Evolutionary conservation across 1,140 invertebrate genomes (phyloP).

Genomic region (Achatina immaculata): DNA sequence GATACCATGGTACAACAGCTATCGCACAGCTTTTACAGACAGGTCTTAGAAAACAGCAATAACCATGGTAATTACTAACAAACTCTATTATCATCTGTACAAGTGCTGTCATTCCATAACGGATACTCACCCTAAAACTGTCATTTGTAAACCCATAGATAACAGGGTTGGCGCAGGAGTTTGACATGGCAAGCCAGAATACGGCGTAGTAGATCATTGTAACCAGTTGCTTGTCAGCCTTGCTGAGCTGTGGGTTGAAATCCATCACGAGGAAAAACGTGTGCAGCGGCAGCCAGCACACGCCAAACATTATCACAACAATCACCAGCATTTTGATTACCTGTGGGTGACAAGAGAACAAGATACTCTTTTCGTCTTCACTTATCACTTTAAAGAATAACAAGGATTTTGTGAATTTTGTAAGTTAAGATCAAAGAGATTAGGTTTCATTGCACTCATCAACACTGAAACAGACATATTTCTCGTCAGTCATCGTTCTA

Average conservation of each 20-base stretch:
- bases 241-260: constrained; percentile 47
- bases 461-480: too few species aligned
- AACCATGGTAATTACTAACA: too few species aligned
- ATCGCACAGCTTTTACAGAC: too few species aligned
- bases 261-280: constrained; percentile 66
- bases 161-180: constrained; percentile 89
- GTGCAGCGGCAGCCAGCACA: constrained; percentile 74
- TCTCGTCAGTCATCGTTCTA: too few species aligned
- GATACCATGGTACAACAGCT: too few species aligned
- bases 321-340: constrained; percentile 75
- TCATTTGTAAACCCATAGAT: constrained; percentile 90
- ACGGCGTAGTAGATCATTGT: constrained; percentile 59
- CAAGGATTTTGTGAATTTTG: too few species aligned
- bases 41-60: too few species aligned
- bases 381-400: too few species aligned
- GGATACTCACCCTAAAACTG: constrained; percentile 82
- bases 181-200: constrained; percentile 77
- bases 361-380: not conserved
- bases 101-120: too few species aligned
- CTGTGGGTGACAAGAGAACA: constrained; percentile 54
- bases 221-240: constrained; percentile 40
- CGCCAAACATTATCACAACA: constrained; percentile 73
- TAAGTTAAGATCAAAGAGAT: too few species aligned
- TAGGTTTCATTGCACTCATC: too few species aligned
- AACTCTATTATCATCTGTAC: too few species aligned